Evolutionary conservation across 2,888 invertebrate genomes (phyloP).

Genomic region (Heliconius sara): DNA sequence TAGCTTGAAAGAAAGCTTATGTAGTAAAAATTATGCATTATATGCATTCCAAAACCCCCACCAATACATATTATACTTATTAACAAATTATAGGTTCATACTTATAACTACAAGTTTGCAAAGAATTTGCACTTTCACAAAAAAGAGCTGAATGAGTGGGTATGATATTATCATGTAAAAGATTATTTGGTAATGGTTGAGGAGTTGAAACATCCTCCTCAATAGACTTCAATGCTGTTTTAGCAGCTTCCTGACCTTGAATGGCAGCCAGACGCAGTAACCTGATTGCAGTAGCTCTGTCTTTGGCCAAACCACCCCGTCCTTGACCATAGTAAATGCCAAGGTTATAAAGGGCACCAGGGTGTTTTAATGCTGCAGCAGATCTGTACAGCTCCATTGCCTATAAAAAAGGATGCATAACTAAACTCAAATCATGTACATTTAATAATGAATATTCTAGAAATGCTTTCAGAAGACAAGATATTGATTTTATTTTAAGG

Average conservation of each 20-base stretch:
- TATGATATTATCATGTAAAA: conserved; percentile 58
- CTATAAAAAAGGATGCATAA: conserved; percentile 63
- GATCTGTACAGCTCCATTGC: conserved; percentile 86
- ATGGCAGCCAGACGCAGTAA: conserved; percentile 83
- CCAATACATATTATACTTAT: conserved; percentile 32
- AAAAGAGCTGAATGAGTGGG: conserved; percentile 70
- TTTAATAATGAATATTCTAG: too few relatives aligned
- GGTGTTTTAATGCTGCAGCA: conserved; percentile 86
- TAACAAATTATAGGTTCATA: conserved; percentile 60
- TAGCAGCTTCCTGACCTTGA: conserved; percentile 84
- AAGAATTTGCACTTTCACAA: conserved; percentile 65
- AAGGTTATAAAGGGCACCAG: conserved; percentile 87
- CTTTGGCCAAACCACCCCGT: conserved; percentile 81
- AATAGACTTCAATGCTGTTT: conserved; percentile 75
- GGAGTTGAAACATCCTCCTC: conserved; percentile 54
- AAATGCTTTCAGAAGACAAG: too few relatives aligned
- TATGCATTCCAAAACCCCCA: conserved; percentile 32
- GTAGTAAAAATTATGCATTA: conserved; percentile 8
- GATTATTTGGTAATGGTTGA: conserved; percentile 54
- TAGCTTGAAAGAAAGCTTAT: not conserved
- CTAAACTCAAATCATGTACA: too few relatives aligned
- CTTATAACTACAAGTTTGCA: conserved; percentile 53
- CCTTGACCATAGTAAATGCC: conserved; percentile 88
- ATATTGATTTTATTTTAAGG: too few relatives aligned
- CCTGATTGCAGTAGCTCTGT: conserved; percentile 78